Base-by-base conservation (phyloP, 2,888 invertebrate species). In the Campopleginae sp. region DNA sequence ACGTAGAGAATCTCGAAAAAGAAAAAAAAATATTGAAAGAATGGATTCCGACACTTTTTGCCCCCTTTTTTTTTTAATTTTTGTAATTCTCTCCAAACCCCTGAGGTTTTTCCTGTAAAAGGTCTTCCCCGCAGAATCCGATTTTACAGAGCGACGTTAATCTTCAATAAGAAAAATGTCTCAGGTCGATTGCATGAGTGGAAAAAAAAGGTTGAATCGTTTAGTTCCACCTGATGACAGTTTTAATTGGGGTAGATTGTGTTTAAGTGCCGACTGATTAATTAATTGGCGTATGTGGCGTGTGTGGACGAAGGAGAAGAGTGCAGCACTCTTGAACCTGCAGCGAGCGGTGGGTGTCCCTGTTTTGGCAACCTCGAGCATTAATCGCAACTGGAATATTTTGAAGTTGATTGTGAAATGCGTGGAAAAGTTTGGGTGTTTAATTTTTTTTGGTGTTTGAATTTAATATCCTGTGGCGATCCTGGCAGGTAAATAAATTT, bases 231-330 rank as follows among this genome's bases (percentile, higher is more conserved):
- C 84, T 80, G 82, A 88, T 83, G 86, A 88, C 87, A 89, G 71
- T 87, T 87, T 79, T 87, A 90, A 91, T 92, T 90, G 88, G 87
- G 81, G 71, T 89, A 88, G 87, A 92, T 92, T 91, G 90, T 88
- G 86, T 82, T 85, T 90, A 91, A 91, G 86, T 88, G 80, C 82
- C 81, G 78, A 76, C 76, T 88, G 88, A 92, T 93, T 86, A 88
- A 88, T 91, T 92, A 92, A 93, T 93, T 88, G 90, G 81, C 85
- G 82, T 77, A 23, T 78, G 46, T 66, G 70, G 54, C 70, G 66
- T 71, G 58, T 78, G 78, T 74, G 27, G 44, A 48, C 48, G 31
- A 72, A 71, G 51, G 27, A 54, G 51, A 74, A 66, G 46, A 70
- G 70, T 68, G 61, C 78, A 38, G 0, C 38, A 80, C 77, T 78